phyloP scores from a whole-genome alignment of 2,797 vertebrate species.

The Lutjanus argentimaculatus region DNA sequence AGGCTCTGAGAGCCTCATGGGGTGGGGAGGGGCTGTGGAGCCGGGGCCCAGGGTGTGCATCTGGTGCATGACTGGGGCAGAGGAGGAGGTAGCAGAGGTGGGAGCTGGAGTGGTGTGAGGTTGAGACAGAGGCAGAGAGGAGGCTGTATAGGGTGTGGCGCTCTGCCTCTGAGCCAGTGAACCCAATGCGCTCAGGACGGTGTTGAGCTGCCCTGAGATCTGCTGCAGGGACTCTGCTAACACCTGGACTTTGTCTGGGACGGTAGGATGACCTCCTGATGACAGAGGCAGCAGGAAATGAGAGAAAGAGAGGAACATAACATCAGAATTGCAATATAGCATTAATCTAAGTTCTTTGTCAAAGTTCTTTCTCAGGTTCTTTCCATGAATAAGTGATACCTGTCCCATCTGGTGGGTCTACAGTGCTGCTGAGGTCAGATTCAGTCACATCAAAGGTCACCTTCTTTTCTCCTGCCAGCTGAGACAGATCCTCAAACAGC shows the following conservation, averaged over 20 bases:
- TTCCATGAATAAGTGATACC: slow-evolving; percentile 54
- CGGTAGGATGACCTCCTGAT: slow-evolving; percentile 41
- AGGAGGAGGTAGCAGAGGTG: slow-evolving; percentile 6
- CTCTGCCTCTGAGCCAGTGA: slow-evolving; percentile 78
- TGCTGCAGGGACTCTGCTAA: slow-evolving; percentile 89
- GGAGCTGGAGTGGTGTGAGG: slow-evolving; percentile 13
- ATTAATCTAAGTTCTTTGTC: no score
- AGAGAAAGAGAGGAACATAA: not conserved
- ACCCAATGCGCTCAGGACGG: slow-evolving; percentile 85
- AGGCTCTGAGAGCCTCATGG: slow-evolving; percentile 35
- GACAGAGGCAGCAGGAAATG: not conserved
- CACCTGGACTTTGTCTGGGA: slow-evolving; percentile 87
- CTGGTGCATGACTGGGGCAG: slow-evolving; percentile 27
- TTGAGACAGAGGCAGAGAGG: slow-evolving; percentile 46
- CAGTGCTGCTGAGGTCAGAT: slow-evolving; percentile 85
- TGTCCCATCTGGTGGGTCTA: slow-evolving; percentile 65
- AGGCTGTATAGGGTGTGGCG: slow-evolving; percentile 2
- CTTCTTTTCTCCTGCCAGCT: slow-evolving; percentile 80
- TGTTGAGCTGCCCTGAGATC: slow-evolving; percentile 90
- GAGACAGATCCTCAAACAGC: slow-evolving; percentile 82
- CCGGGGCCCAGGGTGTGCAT: slow-evolving; percentile 14
- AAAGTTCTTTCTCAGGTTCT: no score
- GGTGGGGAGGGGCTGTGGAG: slow-evolving; percentile 25
- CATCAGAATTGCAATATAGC: not conserved
- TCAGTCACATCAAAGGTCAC: slow-evolving; percentile 90